Evolutionary conservation across 2,113 vertebrate genomes (phyloP), one percentile per base, ranked within the genome.

Genomic region (Amblyopsis rosae): DNA sequence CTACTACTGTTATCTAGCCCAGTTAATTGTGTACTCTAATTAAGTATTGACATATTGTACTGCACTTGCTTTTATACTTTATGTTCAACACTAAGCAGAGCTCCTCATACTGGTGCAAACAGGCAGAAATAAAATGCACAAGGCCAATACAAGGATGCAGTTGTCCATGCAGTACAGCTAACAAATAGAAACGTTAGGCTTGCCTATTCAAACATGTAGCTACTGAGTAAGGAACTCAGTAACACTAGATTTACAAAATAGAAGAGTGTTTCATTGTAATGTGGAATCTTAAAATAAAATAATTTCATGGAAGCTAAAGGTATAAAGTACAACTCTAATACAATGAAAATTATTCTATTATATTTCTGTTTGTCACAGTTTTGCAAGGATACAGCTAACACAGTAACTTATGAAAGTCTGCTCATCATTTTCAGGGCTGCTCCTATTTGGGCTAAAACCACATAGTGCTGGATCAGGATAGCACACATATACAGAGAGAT

Each of bases 61-160:
- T 26, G 26, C 26, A 26, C 9, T 58, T 58, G 12, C 19, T 9
- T 67, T 65, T 56, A 78, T 10, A 71, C 9, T 35, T 59, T 55
- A 9, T 46, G 73, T 17, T 33, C 1, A 65, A 72, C 50, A 62
- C 26, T 58, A 19, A 67, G 35, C 54, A 58, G 16, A 5, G 12
- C 71, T 68, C 58, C 41, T 13, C 53, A 32, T 49, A 48, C 62
- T 62, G 65, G 59, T 67, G 19, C 54, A 68, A 62, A 62, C 3
- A 67, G 58, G 49, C 41, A 76, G 19, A 73, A 72, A 59, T 4
- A 48, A 80, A 80, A 61, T 26, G 58, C 76, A 60, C 33, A 53
- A 69, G 50, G 51, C 59, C 59, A 50, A 68, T 62, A 32, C 9
- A 48, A 16, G 33, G 9, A 72, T 12, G 1, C 32, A 56, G 61